phyloP scores from a whole-genome alignment of 2,113 vertebrate genomes.

The Hyperopisus bebe region DNA sequence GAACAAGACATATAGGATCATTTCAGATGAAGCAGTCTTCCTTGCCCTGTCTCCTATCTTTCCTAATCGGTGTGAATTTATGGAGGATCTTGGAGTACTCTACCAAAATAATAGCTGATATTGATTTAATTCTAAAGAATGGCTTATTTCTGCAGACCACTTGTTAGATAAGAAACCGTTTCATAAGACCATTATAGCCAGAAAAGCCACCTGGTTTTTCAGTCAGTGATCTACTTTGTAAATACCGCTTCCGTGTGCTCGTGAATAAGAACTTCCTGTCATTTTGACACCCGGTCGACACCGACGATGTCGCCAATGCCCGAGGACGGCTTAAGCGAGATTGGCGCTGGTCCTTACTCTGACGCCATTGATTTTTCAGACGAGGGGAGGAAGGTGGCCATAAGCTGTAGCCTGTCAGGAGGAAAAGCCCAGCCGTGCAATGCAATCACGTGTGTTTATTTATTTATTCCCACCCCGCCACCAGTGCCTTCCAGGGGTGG shows the following conservation, averaged over 20 bases:
- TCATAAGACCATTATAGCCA: too few relatives aligned
- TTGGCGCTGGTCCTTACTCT: slow-evolving; percentile 1
- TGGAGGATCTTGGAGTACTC: background rate
- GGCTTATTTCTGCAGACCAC: background rate
- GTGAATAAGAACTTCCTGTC: background rate
- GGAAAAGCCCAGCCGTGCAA: slow-evolving; percentile 14
- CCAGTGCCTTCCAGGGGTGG: background rate
- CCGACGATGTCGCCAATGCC: background rate
- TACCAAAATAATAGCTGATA: background rate
- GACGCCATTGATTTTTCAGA: slow-evolving; percentile 22
- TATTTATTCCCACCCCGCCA: slow-evolving; percentile 31
- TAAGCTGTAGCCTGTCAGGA: slow-evolving; percentile 11
- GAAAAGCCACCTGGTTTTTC: background rate
- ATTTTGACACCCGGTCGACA: background rate
- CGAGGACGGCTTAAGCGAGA: background rate
- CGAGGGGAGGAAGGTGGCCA: slow-evolving; percentile 8
- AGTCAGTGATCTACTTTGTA: background rate
- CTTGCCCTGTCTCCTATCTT: background rate
- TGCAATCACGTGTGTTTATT: slow-evolving; percentile 32
- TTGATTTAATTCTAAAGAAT: background rate
- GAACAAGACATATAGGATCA: background rate
- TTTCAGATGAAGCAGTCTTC: background rate
- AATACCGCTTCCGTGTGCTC: background rate
- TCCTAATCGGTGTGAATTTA: background rate
- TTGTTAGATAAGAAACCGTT: background rate